Evolutionary conservation across 2,797 vertebrate genomes (phyloP).

Genomic region (Agapornis canus): DNA sequence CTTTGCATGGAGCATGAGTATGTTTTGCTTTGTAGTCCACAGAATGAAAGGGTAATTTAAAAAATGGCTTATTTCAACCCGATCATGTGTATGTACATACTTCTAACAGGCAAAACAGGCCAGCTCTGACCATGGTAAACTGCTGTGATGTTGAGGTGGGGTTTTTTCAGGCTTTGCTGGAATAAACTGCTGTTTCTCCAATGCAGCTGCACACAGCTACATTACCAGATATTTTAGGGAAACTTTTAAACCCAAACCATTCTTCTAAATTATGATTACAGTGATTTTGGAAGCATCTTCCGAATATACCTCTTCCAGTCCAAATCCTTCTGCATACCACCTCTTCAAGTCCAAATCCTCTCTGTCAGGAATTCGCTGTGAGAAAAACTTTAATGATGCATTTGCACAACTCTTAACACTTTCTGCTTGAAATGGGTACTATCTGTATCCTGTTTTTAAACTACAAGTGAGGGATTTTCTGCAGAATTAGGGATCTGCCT

Average conservation of each 20-base stretch:
- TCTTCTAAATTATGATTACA: neutral
- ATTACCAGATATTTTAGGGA: neutral
- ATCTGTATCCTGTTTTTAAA: neutral
- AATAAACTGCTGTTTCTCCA: fast-evolving
- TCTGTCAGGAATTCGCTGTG: neutral
- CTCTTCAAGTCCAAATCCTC: neutral
- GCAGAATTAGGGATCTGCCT: neutral
- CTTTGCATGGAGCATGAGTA: neutral
- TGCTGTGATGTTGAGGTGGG: neutral
- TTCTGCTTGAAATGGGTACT: neutral
- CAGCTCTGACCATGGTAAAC: neutral
- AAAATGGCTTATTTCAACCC: neutral
- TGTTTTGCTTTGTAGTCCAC: neutral
- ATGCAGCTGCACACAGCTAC: neutral
- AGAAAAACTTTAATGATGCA: neutral
- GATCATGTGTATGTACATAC: neutral
- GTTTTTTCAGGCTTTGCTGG: neutral
- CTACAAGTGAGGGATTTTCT: neutral
- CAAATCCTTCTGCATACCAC: neutral
- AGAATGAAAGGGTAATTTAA: neutral
- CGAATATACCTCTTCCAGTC: neutral
- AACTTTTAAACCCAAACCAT: neutral
- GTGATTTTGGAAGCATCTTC: neutral
- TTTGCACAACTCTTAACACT: neutral
- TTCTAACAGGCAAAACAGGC: neutral